Conservation (phyloP, 2,888 invertebrate species). For the Trissoscelio sp. region DNA sequence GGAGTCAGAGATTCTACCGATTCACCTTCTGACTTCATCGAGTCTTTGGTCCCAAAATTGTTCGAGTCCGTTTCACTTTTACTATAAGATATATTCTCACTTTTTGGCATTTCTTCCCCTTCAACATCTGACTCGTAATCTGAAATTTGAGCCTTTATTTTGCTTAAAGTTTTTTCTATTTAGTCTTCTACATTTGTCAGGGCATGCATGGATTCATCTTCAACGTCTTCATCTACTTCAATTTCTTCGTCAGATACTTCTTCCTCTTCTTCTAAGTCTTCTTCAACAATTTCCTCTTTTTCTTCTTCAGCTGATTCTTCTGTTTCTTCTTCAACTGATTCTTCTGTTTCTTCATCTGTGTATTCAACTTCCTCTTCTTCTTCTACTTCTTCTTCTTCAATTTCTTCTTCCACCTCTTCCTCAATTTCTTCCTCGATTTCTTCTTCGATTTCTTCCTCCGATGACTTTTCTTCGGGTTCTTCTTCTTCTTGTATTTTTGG, state of each 20-base stretch:
- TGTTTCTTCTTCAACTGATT: slow-evolving; percentile 39
- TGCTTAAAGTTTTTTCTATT: slow-evolving; percentile 78
- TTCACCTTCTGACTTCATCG: slow-evolving; percentile 62
- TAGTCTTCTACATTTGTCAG: slow-evolving; percentile 79
- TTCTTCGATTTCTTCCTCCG: slow-evolving; percentile 58
- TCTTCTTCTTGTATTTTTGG: slow-evolving; percentile 18
- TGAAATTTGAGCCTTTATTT: slow-evolving; percentile 80
- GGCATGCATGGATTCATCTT: slow-evolving; percentile 72
- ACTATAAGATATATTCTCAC: slow-evolving; percentile 41
- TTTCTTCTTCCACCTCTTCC: slow-evolving; percentile 2
- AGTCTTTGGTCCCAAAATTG: slow-evolving; percentile 57
- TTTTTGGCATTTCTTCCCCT: slow-evolving; percentile 51
- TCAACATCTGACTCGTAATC: slow-evolving; percentile 77
- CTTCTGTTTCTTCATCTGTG: slow-evolving; percentile 36
- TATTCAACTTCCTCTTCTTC: slow-evolving; percentile 15
- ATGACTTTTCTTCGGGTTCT: slow-evolving; percentile 9
- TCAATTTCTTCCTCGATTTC: slow-evolving; percentile 45
- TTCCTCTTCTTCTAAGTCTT: slow-evolving; percentile 66
- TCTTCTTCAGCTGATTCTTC: slow-evolving; percentile 31
- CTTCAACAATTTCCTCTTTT: slow-evolving; percentile 72
- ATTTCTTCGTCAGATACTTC: slow-evolving; percentile 70
- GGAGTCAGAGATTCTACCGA: slow-evolving; percentile 44
- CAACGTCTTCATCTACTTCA: slow-evolving; percentile 34
- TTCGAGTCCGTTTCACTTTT: slow-evolving; percentile 49
- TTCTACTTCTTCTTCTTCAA: slow-evolving; percentile 9